Evolutionary conservation across 2,888 invertebrate species (phyloP).

Genomic region (Bugulina stolonifera): DNA sequence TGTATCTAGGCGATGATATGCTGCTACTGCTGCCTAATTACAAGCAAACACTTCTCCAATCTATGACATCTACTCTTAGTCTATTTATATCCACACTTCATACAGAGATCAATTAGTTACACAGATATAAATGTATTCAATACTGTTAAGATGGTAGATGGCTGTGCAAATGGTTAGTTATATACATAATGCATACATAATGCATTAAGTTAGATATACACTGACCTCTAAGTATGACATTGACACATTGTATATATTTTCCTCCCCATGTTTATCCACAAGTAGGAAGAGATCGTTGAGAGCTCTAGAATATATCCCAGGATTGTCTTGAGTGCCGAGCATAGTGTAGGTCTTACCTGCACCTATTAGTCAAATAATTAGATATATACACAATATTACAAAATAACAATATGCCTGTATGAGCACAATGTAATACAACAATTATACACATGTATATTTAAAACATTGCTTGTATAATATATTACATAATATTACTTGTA

Average conservation of each 20-base stretch:
- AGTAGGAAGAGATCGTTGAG: slow-evolving; percentile 74
- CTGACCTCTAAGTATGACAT: slow-evolving; percentile 81
- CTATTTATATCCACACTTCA: no score
- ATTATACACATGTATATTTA: not conserved
- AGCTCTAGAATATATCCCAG: slow-evolving; percentile 81
- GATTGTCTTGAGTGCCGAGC: slow-evolving; percentile 64
- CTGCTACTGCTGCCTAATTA: no score
- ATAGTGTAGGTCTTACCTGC: slow-evolving; percentile 89
- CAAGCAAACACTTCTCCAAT: no score
- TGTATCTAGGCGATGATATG: not conserved
- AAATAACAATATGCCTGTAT: slow-evolving; percentile 3
- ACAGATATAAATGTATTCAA: not conserved
- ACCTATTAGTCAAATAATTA: slow-evolving; percentile 55
- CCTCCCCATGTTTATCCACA: slow-evolving; percentile 59
- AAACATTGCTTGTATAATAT: not conserved
- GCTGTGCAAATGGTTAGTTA: not conserved
- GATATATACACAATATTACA: not conserved
- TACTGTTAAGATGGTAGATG: no score
- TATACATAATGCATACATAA: not conserved
- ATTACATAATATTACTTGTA: no score
- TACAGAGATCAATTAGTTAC: not conserved
- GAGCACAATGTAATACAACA: not conserved
- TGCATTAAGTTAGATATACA: no score
- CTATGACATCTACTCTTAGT: no score
- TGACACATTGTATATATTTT: slow-evolving; percentile 58